Percentiles rank a stretch among this genome's conserved stretches.
phyloP scores from a whole-genome alignment of 2,797 vertebrate species.

The Siniperca obscura region DNA sequence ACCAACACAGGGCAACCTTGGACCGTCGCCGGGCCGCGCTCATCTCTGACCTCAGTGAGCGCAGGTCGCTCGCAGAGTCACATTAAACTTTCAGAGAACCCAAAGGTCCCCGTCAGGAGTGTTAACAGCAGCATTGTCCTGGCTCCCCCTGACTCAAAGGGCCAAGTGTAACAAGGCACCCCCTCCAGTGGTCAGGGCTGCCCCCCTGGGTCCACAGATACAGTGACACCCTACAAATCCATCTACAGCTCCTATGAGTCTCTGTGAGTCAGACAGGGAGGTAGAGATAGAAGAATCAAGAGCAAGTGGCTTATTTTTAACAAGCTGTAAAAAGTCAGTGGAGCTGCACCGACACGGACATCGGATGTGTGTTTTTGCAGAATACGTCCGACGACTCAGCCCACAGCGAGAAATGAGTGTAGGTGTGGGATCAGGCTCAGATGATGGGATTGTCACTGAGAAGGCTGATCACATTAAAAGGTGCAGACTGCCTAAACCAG shows the following conservation, averaged over 20 bases:
- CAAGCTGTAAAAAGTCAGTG: not conserved
- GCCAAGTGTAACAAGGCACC: slow-evolving; percentile 81
- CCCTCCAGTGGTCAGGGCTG: slow-evolving; percentile 59
- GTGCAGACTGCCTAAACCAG: slow-evolving; percentile 48
- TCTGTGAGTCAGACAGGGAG: slow-evolving; percentile 5
- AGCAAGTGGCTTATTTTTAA: slow-evolving; percentile 2
- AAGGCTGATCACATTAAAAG: slow-evolving; percentile 74
- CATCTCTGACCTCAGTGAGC: slow-evolving; percentile 85
- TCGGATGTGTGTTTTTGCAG: not conserved
- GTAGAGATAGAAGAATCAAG: slow-evolving; percentile 16
- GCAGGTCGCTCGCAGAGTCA: slow-evolving; percentile 82
- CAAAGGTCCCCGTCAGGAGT: slow-evolving; percentile 84
- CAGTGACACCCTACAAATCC: slow-evolving; percentile 69
- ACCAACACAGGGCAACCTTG: slow-evolving; percentile 70
- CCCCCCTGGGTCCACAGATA: slow-evolving; percentile 71
- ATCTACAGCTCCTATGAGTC: slow-evolving; percentile 35
- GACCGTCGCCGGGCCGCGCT: slow-evolving; percentile 64
- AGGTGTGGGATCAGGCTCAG: slow-evolving; percentile 53
- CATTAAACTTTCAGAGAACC: slow-evolving; percentile 86
- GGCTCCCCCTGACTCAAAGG: slow-evolving; percentile 69
- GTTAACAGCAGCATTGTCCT: slow-evolving; percentile 85
- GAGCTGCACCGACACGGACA: not conserved
- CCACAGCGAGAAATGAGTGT: not conserved
- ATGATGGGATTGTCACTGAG: slow-evolving; percentile 71
- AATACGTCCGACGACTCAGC: not conserved